Evolutionary conservation across 92 coral and sea anemone genomes (phyloP), one percentile per base, ranked within the genome.

Genomic region (Heteractis magnifica): DNA sequence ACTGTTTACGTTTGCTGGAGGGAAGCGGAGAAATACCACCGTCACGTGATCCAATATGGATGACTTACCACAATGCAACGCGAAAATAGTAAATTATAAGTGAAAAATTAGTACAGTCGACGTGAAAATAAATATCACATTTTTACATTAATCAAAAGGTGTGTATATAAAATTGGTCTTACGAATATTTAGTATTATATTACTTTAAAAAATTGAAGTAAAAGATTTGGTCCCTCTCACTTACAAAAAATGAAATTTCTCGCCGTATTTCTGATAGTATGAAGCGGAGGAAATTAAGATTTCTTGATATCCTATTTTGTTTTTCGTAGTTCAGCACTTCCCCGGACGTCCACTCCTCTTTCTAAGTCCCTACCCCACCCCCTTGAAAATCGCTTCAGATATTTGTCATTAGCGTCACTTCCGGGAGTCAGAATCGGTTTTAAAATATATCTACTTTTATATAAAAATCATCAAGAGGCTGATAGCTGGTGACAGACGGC

Each of bases 1-100:
- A 78, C 74, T 85, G 88, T 85, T 85, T 85, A 85, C 88, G 88
- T 85, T 85, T 75, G 81, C 81, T 59, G 71, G 87, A 77, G 86
- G 80, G 74, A 76, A 83, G 86, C 86, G 52, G 86, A 74, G 81
- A 60, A 75, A 76, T 62, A 51, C 77, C 84, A 44, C 56, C 56
- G 74, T 85, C 88, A 85, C 88, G 88, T 85, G 88, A 85, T 76
- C 34, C 71, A 85, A 74, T 41, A 77, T 64, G 78, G 71, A 53
- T 23, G 74, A 81, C 51, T 49, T 49, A 75, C 87, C 88, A 85
- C 82, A 82, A 85, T 85, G 88, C 88, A 85, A 56, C 65, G 81
- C 88, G 83, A 79, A 60, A 18, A 26, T 21, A 60, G 8, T n/a
- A 51, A 51, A 2, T n/a, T 68, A 70, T 51, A 34, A 49, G 16